These are phyloP conservation scores for Myotis yumanensis DNA, from an alignment of 2,113 vertebrate species.

Conservation along the genomic window DNA sequence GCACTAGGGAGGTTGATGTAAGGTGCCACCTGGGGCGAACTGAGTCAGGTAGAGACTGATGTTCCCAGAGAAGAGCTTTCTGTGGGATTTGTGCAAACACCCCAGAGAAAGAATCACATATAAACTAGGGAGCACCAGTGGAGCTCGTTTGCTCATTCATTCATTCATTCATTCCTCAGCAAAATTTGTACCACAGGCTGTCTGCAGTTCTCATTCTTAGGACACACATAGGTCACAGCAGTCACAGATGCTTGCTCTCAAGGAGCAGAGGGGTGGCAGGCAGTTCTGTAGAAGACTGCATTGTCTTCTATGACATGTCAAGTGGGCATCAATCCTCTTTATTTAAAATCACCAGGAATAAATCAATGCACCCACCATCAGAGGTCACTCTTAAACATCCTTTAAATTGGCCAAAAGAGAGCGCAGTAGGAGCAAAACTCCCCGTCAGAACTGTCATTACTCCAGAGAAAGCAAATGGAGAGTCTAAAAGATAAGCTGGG, in stretches of 20 bases:
- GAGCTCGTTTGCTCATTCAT: neutral
- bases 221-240: neutral
- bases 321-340: neutral
- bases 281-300: neutral
- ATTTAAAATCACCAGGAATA: neutral
- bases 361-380: neutral
- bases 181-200: neutral
- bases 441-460: neutral
- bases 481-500: neutral
- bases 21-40: neutral
- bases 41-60: neutral
- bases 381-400: neutral
- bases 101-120: neutral
- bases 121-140: neutral
- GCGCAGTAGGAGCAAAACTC: neutral
- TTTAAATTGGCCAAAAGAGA: neutral
- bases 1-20: rapidly evolving
- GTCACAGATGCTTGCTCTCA: neutral
- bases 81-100: neutral
- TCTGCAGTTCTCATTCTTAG: neutral
- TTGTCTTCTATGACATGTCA: neutral
- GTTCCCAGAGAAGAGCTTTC: neutral
- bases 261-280: neutral
- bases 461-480: neutral
- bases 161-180: neutral